Evolutionary conservation across 2,888 invertebrate species (phyloP).

Genomic region (Gortyna flavago): DNA sequence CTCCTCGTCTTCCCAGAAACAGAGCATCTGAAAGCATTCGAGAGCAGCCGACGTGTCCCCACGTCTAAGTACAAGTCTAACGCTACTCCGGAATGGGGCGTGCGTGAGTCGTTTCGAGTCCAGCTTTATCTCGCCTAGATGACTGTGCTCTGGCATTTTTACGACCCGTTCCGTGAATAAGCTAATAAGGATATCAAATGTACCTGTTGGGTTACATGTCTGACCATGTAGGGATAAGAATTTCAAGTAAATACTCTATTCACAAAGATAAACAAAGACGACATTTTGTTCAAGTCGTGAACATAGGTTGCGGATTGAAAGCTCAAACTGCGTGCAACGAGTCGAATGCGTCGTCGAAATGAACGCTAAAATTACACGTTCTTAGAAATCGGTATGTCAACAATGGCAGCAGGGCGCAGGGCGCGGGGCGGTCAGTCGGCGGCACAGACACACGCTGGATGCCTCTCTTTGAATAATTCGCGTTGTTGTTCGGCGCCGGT

Average conservation of each 20-base stretch:
- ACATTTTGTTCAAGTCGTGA: slow-evolving; percentile 33
- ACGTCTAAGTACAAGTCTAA: slow-evolving; percentile 71
- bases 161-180: slow-evolving; percentile 67
- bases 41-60: slow-evolving; percentile 72
- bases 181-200: slow-evolving; percentile 66
- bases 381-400: slow-evolving; percentile 67
- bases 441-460: slow-evolving; percentile 69
- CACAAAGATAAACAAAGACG: slow-evolving; percentile 40
- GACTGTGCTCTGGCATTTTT: slow-evolving; percentile 67
- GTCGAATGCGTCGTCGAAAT: slow-evolving; percentile 36
- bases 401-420: slow-evolving; percentile 67
- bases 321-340: slow-evolving; percentile 21
- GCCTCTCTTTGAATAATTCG: slow-evolving; percentile 84
- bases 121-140: slow-evolving; percentile 72
- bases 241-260: slow-evolving; percentile 40
- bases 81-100: slow-evolving; percentile 71
- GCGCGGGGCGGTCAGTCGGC: slow-evolving; percentile 66
- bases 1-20: slow-evolving; percentile 69
- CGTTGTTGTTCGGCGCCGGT: slow-evolving; percentile 82
- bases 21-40: slow-evolving; percentile 63
- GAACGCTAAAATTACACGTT: slow-evolving; percentile 55
- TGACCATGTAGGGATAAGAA: slow-evolving; percentile 58
- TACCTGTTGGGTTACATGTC: slow-evolving; percentile 60
- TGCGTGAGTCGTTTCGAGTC: slow-evolving; percentile 76
- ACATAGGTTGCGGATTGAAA: slow-evolving; percentile 21